Evolutionary conservation across 1,140 invertebrate species (phyloP).

Genomic region (Neelides sp.): DNA sequence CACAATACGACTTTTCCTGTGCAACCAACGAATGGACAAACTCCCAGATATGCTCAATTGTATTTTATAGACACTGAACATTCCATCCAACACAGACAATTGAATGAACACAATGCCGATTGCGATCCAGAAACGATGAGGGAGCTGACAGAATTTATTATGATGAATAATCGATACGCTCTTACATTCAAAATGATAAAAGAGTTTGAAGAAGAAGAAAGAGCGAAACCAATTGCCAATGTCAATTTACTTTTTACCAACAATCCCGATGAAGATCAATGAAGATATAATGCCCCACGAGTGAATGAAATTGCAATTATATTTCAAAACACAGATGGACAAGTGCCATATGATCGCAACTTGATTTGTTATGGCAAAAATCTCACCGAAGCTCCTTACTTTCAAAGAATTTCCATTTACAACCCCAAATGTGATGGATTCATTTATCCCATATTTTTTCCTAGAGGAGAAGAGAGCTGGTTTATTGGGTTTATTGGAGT

Average conservation of each 20-base stretch:
- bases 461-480: conserved; percentile 1
- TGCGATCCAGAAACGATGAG: not conserved
- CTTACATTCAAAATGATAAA: conserved; percentile 23
- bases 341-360: not conserved
- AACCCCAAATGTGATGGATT: not conserved
- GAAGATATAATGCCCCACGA: not conserved
- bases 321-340: conserved; percentile 1
- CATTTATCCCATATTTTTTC: conserved; percentile 3
- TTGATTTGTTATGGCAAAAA: not conserved
- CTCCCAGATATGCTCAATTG: conserved; percentile 27
- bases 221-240: conserved; percentile 4
- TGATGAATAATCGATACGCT: not conserved
- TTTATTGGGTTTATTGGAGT: not conserved
- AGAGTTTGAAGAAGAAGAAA: conserved; percentile 15
- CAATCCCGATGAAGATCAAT: not conserved
- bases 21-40: not conserved
- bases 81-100: conserved; percentile 1
- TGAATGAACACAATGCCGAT: not conserved
- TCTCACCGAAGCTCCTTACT: not conserved
- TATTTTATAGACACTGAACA: conserved; percentile 15
- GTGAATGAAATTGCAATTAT: not conserved
- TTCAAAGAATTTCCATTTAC: not conserved
- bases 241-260: not conserved
- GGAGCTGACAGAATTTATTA: not conserved
- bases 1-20: conserved; percentile 22